Evolutionary conservation across 2,797 vertebrate genomes (phyloP), one percentile per base, ranked within the genome.

Genomic region (Cuculus canorus): DNA sequence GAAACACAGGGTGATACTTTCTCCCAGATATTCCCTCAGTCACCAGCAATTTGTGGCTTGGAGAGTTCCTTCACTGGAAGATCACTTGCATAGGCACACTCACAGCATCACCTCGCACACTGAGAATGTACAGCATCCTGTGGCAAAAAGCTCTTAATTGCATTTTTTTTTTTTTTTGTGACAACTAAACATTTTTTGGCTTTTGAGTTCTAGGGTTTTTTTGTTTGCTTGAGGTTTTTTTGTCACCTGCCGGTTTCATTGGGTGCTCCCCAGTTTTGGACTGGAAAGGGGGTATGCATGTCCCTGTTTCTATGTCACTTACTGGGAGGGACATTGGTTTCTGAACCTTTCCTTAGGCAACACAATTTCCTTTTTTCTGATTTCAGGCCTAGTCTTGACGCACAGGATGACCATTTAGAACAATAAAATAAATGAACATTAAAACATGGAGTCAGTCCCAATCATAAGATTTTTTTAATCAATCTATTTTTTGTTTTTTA

Each of bases 401-500:
- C 73, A 59, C 37, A 56, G 2, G 7, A 28, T 75, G 21, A 57
- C 12, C 25, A 27, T 60, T 73, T 56, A 60, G 90, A 70, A 22
- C 30, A 45, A 59, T 59, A 71, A 78, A 18, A 13, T 82, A 63
- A 82, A 84, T 77, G 35, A 82, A 11, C 32, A 37, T 27, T 91
- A 47, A 83, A 63, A 79, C 68, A 30, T 37, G 1, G n/a, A 77
- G 27, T 28, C 50, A 77, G 33, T 90, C 17, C 7, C 5, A 61
- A 57, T 61, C 16, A 50, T 27, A 71, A 47, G 16, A 8, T 11
- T n/a, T 39, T n/a, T 61, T 28, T 50, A 79, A 72, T 60, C 23
- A 68, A 32, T 5, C 66, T 22, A 22, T 84, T 90, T 89, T 70
- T 81, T 4, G 41, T 78, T 91, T 93, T 91, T 93, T 84, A 65